These are phyloP conservation scores for Limosa lapponica DNA, from an alignment of 2,797 vertebrate species.

Conservation along the genomic window DNA sequence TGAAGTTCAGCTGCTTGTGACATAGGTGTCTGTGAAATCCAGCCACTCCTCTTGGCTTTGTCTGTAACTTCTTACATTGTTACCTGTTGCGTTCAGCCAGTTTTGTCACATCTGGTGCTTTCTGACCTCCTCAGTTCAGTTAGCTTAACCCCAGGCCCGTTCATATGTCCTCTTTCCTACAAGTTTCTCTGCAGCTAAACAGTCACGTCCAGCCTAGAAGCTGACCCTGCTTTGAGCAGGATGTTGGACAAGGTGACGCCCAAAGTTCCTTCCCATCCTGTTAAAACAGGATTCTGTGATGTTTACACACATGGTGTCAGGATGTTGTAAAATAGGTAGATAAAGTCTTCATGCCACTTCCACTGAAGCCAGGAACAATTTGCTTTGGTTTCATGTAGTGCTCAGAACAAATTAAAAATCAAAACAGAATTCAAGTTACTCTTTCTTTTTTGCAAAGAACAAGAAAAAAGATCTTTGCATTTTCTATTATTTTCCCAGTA, in stretches of 20 bases:
- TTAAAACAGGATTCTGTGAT: background rate
- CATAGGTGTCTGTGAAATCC: background rate
- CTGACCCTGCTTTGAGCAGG: background rate
- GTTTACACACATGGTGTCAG: background rate
- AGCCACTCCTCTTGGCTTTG: background rate
- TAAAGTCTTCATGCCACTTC: background rate
- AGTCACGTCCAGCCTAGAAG: background rate
- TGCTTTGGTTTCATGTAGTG: background rate
- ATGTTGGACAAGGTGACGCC: fast-evolving
- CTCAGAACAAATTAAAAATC: background rate
- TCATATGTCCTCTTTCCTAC: background rate
- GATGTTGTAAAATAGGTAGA: background rate
- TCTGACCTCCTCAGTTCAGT: background rate
- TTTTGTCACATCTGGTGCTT: background rate
- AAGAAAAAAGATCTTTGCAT: background rate
- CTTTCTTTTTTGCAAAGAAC: background rate
- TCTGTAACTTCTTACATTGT: background rate
- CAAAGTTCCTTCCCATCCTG: background rate
- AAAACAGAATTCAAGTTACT: background rate
- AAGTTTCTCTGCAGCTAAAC: background rate
- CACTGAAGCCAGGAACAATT: background rate
- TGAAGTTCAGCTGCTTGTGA: background rate
- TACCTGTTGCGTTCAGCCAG: background rate
- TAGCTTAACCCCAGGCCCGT: background rate
- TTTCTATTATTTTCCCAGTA: background rate